Evolutionary conservation across 2,888 invertebrate genomes (phyloP).

Genomic region (Dastarcus helophoroides): DNA sequence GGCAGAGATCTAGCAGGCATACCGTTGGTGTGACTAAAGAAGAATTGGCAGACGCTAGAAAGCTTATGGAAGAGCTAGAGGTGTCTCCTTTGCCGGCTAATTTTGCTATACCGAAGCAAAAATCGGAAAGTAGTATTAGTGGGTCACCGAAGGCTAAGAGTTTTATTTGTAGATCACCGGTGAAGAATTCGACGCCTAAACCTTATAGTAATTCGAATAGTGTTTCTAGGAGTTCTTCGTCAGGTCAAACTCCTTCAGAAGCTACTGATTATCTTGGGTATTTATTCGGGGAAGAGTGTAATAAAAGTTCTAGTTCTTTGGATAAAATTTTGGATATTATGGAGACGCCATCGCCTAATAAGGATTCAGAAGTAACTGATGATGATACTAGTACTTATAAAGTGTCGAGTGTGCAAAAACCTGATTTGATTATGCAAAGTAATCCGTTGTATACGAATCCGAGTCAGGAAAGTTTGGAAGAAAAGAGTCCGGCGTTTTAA

Average conservation of each 20-base stretch:
- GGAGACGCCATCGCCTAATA: no score
- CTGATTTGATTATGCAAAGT: slow-evolving; percentile 22
- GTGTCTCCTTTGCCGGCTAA: slow-evolving; percentile 17
- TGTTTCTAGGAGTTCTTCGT: slow-evolving; percentile 22
- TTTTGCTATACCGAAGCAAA: slow-evolving; percentile 35
- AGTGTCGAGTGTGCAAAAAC: slow-evolving; percentile 13
- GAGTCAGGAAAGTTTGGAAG: slow-evolving; percentile 11
- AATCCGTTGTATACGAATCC: slow-evolving; percentile 27
- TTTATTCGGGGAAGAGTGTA: slow-evolving; percentile 31
- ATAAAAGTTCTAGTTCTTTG: slow-evolving; percentile 1
- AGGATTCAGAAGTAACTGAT: slow-evolving; percentile 23
- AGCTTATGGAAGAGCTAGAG: slow-evolving; percentile 55
- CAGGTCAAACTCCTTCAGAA: slow-evolving; percentile 32
- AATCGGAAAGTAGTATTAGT: slow-evolving; percentile 38
- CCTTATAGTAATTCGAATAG: slow-evolving; percentile 32
- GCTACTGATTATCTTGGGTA: slow-evolving; percentile 28
- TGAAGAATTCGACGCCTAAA: slow-evolving; percentile 35
- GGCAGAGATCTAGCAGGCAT: slow-evolving; percentile 57
- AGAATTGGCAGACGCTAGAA: slow-evolving; percentile 67
- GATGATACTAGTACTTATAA: slow-evolving; percentile 25
- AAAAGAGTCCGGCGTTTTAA: no score
- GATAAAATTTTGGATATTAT: background rate
- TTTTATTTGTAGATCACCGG: slow-evolving; percentile 13
- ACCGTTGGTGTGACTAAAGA: slow-evolving; percentile 76
- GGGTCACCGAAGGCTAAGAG: slow-evolving; percentile 10